Conservation (phyloP, 2,888 invertebrate genomes). For the Fabriciana adippe region DNA sequence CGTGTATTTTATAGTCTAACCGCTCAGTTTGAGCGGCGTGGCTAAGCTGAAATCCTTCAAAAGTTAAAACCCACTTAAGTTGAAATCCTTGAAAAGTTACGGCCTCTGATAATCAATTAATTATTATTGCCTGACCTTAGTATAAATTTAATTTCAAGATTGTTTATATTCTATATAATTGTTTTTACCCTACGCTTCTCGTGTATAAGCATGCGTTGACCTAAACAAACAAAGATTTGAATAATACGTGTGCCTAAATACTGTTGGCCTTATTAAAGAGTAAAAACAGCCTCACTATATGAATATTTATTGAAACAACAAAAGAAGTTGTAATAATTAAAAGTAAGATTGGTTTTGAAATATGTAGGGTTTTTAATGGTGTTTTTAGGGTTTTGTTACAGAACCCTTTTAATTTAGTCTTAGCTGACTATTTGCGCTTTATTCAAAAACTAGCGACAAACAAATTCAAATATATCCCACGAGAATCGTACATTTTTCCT, state of each 20-base stretch:
- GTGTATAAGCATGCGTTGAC: conserved; percentile 49
- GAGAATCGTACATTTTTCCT: too few relatives aligned
- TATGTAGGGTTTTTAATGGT: neutral
- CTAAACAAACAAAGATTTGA: conserved; percentile 73
- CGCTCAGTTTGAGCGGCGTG: too few relatives aligned
- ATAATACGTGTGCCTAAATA: conserved; percentile 54
- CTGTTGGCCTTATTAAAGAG: conserved; percentile 26
- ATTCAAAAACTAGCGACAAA: too few relatives aligned
- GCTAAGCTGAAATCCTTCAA: too few relatives aligned
- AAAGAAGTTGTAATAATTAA: conserved; percentile 8
- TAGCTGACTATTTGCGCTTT: too few relatives aligned
- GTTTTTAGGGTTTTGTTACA: neutral
- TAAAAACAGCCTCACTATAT: conserved; percentile 12
- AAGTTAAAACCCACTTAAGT: neutral
- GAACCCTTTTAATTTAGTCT: too few relatives aligned
- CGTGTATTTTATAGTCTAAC: neutral
- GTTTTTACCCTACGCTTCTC: conserved; percentile 30
- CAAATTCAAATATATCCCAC: too few relatives aligned
- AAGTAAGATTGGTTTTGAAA: neutral
- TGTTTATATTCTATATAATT: conserved; percentile 35
- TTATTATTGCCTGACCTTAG: conserved; percentile 4
- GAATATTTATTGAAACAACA: conserved; percentile 17
- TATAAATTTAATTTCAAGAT: conserved; percentile 29
- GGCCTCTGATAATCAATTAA: conserved; percentile 7
- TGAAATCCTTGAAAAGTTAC: neutral